Percentiles rank a stretch among this genome's conserved stretches.
These are phyloP conservation scores for Cephus spinipes DNA, from an alignment of 2,888 invertebrate genomes.

Conservation along the genomic window DNA sequence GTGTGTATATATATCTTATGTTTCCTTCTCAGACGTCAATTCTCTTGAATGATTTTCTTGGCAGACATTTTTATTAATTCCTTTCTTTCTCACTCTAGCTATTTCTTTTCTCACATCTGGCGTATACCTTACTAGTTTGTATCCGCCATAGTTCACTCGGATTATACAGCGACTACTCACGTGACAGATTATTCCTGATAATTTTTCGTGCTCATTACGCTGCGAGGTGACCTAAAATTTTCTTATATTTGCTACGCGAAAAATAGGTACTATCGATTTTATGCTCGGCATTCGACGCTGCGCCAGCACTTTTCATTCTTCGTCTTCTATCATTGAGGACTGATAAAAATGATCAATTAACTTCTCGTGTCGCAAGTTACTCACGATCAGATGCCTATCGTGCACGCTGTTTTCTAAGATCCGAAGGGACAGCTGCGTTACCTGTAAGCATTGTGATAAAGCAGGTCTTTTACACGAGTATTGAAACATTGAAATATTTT, in stretches of 20 bases:
- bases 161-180: neutral
- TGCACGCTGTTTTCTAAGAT: neutral
- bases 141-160: neutral
- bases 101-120: neutral
- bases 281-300: neutral
- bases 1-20: neutral
- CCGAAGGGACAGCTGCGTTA: neutral
- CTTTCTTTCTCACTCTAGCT: constrained; percentile 18
- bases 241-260: neutral
- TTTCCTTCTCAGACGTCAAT: neutral
- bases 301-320: neutral
- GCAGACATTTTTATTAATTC: neutral
- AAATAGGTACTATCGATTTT: neutral
- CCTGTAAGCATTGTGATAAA: neutral
- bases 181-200: neutral
- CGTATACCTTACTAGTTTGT: neutral
- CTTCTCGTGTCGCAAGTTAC: neutral
- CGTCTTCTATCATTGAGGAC: neutral
- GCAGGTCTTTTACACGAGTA: neutral
- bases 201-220: neutral
- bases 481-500: neutral
- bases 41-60: neutral
- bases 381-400: neutral
- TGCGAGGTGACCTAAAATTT: neutral
- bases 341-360: neutral